A percentile compares a stretch with the other conserved stretches of the same genome.
Evolutionary conservation across 2,888 invertebrate species (phyloP).

Genomic region (Mycalesis mineus): DNA sequence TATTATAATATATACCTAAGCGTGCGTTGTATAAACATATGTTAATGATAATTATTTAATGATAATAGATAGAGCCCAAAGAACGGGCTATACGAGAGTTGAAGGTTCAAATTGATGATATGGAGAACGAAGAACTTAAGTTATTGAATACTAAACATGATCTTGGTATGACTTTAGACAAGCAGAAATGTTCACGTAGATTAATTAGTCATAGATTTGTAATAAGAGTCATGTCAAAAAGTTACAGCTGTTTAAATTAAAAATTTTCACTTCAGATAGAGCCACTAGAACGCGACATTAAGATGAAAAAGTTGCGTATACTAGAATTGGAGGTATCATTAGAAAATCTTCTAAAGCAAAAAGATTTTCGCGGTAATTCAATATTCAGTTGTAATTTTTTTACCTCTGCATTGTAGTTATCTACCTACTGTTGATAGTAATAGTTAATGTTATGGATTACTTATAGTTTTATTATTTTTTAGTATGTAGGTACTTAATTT

Average conservation of each 20-base stretch:
- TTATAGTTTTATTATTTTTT: no score
- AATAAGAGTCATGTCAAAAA: slow-evolving; percentile 41
- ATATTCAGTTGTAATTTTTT: slow-evolving; percentile 74
- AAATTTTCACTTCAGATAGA: slow-evolving; percentile 80
- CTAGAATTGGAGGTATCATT: slow-evolving; percentile 90
- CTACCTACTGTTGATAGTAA: not conserved
- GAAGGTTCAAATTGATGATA: slow-evolving; percentile 87
- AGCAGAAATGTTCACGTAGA: not conserved
- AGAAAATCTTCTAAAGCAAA: slow-evolving; percentile 86
- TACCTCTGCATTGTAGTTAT: slow-evolving; percentile 14
- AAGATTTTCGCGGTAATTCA: slow-evolving; percentile 78
- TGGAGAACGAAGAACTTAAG: slow-evolving; percentile 89
- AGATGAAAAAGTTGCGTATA: slow-evolving; percentile 89
- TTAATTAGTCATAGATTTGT: slow-evolving; percentile 4
- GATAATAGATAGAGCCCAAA: slow-evolving; percentile 86
- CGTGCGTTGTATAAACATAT: not conserved
- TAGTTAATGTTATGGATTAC: no score
- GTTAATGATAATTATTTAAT: not conserved
- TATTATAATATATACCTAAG: no score
- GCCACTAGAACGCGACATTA: slow-evolving; percentile 90
- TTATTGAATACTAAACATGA: slow-evolving; percentile 73
- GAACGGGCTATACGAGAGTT: slow-evolving; percentile 88
- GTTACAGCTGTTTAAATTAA: slow-evolving; percentile 60
- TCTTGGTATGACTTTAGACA: slow-evolving; percentile 52
- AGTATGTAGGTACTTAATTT: no score